A percentile compares a stretch with the other conserved stretches of the same genome.
phyloP scores from a whole-genome alignment of 2,888 invertebrate species.

The Tetrapedia diversipes region DNA sequence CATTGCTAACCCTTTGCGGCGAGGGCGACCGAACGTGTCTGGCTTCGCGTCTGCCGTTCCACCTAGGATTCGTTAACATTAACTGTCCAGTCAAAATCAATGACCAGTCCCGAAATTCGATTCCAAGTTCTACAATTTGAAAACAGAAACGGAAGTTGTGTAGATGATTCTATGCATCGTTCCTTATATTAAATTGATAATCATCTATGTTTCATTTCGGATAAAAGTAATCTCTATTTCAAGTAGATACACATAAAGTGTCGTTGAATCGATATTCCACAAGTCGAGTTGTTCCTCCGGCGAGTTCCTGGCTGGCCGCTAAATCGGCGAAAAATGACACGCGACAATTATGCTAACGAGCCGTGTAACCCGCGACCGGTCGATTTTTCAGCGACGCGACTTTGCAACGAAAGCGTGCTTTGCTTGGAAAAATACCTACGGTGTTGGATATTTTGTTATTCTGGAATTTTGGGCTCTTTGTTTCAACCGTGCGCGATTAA shows the following conservation, averaged over 20 bases:
- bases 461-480: background rate
- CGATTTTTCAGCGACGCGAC: slow-evolving; percentile 3
- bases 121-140: too few relatives aligned
- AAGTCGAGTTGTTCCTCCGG: slow-evolving; percentile 10
- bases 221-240: too few relatives aligned
- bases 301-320: background rate
- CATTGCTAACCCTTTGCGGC: slow-evolving; percentile 22
- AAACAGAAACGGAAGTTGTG: too few relatives aligned
- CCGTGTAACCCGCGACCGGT: slow-evolving; percentile 1
- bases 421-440: background rate
- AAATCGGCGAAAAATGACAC: slow-evolving; percentile 34
- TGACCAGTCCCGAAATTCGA: too few relatives aligned
- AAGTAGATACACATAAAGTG: too few relatives aligned
- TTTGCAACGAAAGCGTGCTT: background rate
- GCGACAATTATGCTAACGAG: slow-evolving; percentile 40
- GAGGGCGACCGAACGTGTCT: slow-evolving; percentile 52
- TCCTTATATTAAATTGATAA: too few relatives aligned
- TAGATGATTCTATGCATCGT: too few relatives aligned
- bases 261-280: slow-evolving; percentile 59
- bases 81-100: too few relatives aligned
- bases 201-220: too few relatives aligned
- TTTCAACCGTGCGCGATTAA: too few relatives aligned
- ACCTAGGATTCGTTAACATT: too few relatives aligned
- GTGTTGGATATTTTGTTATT: background rate
- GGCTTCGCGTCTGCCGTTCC: slow-evolving; percentile 57